phyloP scores from a whole-genome alignment of 2,888 invertebrate species.

The Carabus problematicus region DNA sequence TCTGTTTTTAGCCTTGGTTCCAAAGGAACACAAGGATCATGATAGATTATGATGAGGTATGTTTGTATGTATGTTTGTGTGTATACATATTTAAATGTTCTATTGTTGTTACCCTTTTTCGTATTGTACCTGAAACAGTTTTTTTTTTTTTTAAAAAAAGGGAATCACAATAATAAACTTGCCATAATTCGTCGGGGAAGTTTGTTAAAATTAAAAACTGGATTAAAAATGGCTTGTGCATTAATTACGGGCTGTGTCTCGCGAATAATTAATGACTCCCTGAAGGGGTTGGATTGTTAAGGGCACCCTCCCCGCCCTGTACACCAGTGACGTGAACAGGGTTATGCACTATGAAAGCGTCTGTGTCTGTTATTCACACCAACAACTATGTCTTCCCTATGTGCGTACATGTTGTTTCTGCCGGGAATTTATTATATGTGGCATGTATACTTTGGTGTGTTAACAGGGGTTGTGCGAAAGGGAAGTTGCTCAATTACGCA shows the following conservation, averaged over 20 bases:
- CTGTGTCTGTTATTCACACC: constrained; percentile 1
- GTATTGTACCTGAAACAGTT: neutral
- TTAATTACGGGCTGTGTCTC: constrained; percentile 23
- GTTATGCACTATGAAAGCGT: constrained; percentile 11
- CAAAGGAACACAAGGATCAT: no score
- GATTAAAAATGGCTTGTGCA: constrained; percentile 36
- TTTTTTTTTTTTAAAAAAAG: neutral
- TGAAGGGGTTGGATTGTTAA: no score
- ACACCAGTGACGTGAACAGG: constrained; percentile 4
- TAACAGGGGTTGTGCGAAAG: no score
- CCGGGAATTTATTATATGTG: no score
- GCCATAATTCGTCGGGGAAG: neutral
- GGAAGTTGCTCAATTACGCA: no score
- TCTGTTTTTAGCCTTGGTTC: no score
- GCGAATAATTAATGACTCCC: constrained; percentile 6
- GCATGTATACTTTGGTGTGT: no score
- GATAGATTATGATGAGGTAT: no score
- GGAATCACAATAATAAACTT: neutral
- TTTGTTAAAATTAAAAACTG: constrained; percentile 29
- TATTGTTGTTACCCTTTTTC: neutral
- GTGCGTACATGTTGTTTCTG: no score
- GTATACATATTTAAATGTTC: neutral
- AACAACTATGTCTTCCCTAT: no score
- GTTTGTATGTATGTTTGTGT: no score
- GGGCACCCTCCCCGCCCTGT: no score